Conservation (phyloP, 2,888 invertebrate species). For the Latrodectus hesperus region DNA sequence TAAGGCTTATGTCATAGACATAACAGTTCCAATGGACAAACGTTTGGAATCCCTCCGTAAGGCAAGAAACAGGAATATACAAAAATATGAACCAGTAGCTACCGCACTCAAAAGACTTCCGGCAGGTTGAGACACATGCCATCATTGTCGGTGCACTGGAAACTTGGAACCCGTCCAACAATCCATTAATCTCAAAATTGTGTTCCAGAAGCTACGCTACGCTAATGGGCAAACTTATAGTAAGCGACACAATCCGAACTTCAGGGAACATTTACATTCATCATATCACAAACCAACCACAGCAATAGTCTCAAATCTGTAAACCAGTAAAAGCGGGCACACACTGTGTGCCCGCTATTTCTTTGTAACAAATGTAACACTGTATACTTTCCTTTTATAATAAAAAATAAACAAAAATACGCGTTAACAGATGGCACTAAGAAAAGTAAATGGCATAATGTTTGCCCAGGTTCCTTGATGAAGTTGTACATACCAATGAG, state of each 20-base stretch:
- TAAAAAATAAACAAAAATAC: too few species aligned
- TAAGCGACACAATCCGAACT: background rate
- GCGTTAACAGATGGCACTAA: too few species aligned
- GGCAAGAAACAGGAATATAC: background rate
- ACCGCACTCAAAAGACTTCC: too few species aligned
- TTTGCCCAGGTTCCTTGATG: too few species aligned
- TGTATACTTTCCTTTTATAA: too few species aligned
- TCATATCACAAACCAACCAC: too few species aligned
- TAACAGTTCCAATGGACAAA: background rate
- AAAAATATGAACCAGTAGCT: background rate
- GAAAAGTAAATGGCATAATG: too few species aligned
- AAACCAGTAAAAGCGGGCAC: accelerated
- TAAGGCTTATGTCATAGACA: background rate
- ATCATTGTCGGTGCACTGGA: too few species aligned
- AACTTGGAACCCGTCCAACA: background rate
- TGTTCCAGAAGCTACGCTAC: background rate
- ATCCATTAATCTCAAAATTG: background rate
- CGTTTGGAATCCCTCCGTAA: background rate
- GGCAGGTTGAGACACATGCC: too few species aligned
- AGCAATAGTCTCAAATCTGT: too few species aligned
- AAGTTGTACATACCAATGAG: too few species aligned
- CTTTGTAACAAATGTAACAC: too few species aligned
- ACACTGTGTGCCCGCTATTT: accelerated
- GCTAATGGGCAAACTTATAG: background rate
- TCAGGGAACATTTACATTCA: background rate